Evolutionary conservation across 2,113 vertebrate species (phyloP), one percentile per base, ranked within the genome.

Genomic region (Thalassoma bifasciatum): DNA sequence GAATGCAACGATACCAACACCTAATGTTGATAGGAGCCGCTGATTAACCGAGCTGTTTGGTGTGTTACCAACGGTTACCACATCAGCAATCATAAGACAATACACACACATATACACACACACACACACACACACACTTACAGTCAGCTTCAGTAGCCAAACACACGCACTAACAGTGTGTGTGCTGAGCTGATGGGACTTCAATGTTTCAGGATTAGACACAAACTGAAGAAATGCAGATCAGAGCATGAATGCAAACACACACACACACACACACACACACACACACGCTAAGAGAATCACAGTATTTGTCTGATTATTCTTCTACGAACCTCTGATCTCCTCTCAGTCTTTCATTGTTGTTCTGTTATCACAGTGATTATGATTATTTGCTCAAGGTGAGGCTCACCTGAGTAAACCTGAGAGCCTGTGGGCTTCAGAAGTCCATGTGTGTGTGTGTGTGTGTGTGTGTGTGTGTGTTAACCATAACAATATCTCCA

Each of bases 11-110:
- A 8, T 62, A 21, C 40, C 73, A 51, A 81, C 75, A 24, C 80
- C 75, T 73, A 60, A 1, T 24, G 61, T 70, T 69, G 83, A 87
- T 68, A 84, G 69, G 78, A 56, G 47, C 40, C 54, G 9, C 77
- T 59, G 81, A 88, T 78, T 82, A 83, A 67, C 63, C 26, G 5
- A 69, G 73, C 40, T 83, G 72, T 91, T 81, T 79, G 63, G 70
- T 30, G 66, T 0, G 65, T 86, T 58, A 75, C 86, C 59, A 81
- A 42, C 36, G 83, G 89, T 60, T 34, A 56, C 53, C 26, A 36
- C 53, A 34, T 24, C 12, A 19, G 53, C 26, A 34, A 34, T 56
- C 23, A 14, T 17, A 54, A 54, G 52, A 54, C 52, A 54, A 30
- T 30, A 54, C 14, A 12, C n/a, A 53, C 22, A n/a, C 42, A 5